Percentiles rank a stretch among this genome's conserved stretches.
Conservation (phyloP, 2,888 invertebrate genomes). For the Itoplectis maculator region DNA sequence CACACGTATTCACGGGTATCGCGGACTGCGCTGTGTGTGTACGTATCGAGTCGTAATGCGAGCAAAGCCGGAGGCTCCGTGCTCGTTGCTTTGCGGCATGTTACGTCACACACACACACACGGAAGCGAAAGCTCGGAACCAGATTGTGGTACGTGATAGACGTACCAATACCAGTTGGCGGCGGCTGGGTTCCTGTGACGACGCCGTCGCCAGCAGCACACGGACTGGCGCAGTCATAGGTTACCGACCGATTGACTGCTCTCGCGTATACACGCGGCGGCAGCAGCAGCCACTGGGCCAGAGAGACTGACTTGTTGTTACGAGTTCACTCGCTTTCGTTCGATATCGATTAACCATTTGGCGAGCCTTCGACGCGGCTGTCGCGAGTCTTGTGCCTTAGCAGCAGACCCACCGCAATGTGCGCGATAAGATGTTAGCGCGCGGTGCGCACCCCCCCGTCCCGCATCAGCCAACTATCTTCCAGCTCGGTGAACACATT, state of each 20-base stretch:
- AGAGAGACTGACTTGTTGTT: constrained; percentile 21
- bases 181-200: no score
- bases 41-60: constrained; percentile 6
- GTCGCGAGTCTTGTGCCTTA: neutral
- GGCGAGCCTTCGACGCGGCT: neutral
- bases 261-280: neutral
- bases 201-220: no score
- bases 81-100: constrained; percentile 26
- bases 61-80: constrained; percentile 6
- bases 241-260: constrained; percentile 26
- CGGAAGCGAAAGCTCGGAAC: constrained; percentile 2
- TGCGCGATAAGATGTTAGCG: constrained; percentile 15
- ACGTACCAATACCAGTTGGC: neutral
- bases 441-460: no score
- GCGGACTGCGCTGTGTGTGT: neutral
- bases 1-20: neutral
- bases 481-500: neutral
- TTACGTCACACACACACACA: constrained; percentile 23
- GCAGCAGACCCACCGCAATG: no score
- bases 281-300: constrained; percentile 17
- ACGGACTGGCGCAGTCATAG: constrained; percentile 9
- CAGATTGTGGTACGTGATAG: constrained; percentile 16
- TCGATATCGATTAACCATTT: constrained; percentile 25
- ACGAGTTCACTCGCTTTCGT: constrained; percentile 33
- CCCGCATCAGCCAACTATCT: neutral